A percentile compares a stretch with the other conserved stretches of the same genome.
Conservation (phyloP, 23 tunicate species). For the Oikopleura albicans region DNA sequence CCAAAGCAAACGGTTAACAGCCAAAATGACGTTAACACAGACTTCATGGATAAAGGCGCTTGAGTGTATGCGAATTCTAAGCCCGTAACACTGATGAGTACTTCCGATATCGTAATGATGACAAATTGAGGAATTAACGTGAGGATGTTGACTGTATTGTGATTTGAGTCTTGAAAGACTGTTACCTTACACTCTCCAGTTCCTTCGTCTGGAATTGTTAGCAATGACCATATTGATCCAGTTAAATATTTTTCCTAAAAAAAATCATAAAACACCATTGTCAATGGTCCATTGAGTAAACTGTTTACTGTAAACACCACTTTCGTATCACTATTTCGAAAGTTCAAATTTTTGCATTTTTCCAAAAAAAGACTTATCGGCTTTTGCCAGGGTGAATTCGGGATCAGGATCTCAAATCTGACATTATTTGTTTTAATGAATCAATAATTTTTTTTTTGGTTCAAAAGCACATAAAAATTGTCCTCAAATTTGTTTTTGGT, state of each 20-base stretch:
- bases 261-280: too few species aligned
- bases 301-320: too few species aligned
- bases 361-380: too few species aligned
- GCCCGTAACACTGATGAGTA: background rate
- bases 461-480: too few species aligned
- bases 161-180: background rate
- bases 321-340: too few species aligned
- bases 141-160: background rate
- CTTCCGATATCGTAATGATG: constrained; percentile 4
- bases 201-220: background rate
- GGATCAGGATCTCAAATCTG: too few species aligned
- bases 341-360: too few species aligned
- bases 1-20: constrained; percentile 93
- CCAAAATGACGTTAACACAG: constrained; percentile 79
- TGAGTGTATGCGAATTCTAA: constrained; percentile 13
- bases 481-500: too few species aligned
- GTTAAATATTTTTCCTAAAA: background rate
- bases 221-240: background rate
- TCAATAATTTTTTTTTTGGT: too few species aligned
- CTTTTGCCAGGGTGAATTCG: too few species aligned
- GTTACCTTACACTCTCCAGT: background rate
- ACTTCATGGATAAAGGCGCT: constrained; percentile 96
- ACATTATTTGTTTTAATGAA: too few species aligned
- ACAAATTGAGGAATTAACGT: background rate
- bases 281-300: too few species aligned